Evolutionary conservation across 2,113 vertebrate species (phyloP), one percentile per base, ranked within the genome.

Genomic region (Zingel zingel): DNA sequence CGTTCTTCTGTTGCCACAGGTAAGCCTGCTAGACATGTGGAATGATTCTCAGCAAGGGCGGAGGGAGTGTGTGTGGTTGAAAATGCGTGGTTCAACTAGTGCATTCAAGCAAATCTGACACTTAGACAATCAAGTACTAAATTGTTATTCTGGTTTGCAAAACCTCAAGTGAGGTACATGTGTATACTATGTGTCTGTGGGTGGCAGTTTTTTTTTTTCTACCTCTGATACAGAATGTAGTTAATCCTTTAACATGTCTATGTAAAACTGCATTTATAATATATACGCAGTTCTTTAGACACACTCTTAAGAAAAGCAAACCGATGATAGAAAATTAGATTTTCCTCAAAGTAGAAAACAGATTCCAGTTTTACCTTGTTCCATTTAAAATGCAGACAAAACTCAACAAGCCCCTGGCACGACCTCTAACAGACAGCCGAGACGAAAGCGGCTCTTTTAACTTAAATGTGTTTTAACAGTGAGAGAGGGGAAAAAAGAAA

Each of bases 1-100:
- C 91, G 91, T 93, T 92, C 91, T 81, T 78, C 83, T 76, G 86
- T 86, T 88, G 92, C 88, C 85, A 92, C 93, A 93, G 90, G 91
- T 92, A 91, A 90, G 94, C 90, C 89, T 91, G 91, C 88, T 92
- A 94, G 94, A 93, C 90, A 88, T 92, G 89, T 84, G 89, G 93
- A 94, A 86, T 91, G 83, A 94, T 82, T 90, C 91, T 90, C 51
- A 54, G 78, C 68, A 36, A 83, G 85, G 86, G 92, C 1, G 78
- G 90, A 92, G 83, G 79, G 82, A 67, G 25, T 67, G 83, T 45
- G 61, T 78, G 85, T 81, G 76, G 78, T 81, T 88, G 68, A 65
- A 71, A 88, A 88, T 89, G 79, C 79, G 77, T 74, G 86, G 82
- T 91, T 94, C 84, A 77, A 77, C 85, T 78, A 78, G 83, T 85